Percentiles rank a stretch among this genome's conserved stretches.
These are phyloP conservation scores for Odocoileus hemionus DNA, from an alignment of 2,113 vertebrate species.

Conservation along the genomic window DNA sequence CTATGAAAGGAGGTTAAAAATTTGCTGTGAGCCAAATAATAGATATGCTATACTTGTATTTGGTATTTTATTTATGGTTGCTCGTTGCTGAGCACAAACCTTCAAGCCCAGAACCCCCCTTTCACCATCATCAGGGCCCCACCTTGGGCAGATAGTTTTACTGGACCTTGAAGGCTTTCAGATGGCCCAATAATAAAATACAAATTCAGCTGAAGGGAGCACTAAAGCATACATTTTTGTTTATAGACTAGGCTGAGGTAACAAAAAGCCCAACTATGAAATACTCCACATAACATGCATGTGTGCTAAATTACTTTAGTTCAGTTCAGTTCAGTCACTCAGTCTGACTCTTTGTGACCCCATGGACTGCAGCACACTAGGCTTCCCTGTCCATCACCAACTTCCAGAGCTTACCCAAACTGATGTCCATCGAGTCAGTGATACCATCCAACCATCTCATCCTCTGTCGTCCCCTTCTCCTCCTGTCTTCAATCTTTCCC, in stretches of 20 bases:
- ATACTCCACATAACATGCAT: neutral
- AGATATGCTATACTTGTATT: neutral
- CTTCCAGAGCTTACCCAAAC: neutral
- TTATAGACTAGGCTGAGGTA: neutral
- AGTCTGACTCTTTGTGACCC: neutral
- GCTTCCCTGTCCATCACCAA: neutral
- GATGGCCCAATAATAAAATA: neutral
- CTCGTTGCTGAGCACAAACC: neutral
- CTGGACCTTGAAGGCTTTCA: neutral
- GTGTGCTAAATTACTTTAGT: neutral
- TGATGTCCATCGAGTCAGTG: neutral
- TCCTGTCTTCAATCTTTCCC: neutral
- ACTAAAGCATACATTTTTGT: neutral
- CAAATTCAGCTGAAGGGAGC: neutral
- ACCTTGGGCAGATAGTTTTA: neutral
- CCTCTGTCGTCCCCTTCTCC: neutral
- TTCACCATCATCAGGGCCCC: neutral
- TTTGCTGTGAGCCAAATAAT: neutral
- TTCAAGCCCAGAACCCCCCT: neutral
- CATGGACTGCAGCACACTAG: neutral
- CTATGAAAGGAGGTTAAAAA: neutral
- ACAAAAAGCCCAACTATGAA: neutral
- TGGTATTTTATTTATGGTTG: neutral
- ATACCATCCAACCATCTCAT: neutral
- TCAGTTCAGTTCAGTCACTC: neutral